A percentile compares a stretch with the other conserved stretches of the same genome.
phyloP scores from a whole-genome alignment of 2,113 vertebrate species.

The Maccullochella peelii region DNA sequence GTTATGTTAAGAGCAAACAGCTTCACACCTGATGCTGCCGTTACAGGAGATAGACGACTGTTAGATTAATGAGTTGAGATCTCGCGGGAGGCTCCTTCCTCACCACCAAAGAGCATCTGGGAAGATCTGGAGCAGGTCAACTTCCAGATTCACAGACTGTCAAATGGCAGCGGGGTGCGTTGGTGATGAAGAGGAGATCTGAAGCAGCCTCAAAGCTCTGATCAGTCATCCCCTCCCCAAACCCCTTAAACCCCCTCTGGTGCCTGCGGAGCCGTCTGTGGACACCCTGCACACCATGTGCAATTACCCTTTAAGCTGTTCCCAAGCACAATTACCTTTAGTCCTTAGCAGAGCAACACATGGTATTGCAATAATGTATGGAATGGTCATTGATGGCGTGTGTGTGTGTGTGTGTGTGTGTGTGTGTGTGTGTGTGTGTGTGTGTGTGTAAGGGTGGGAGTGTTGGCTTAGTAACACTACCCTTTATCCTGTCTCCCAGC shows the following conservation, averaged over 20 bases:
- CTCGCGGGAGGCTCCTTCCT: slow-evolving; percentile 20
- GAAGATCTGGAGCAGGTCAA: slow-evolving; percentile 56
- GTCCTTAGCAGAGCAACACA: slow-evolving; percentile 66
- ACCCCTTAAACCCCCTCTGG: slow-evolving; percentile 52
- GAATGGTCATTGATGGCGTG: slow-evolving; percentile 48
- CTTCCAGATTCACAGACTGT: slow-evolving; percentile 51
- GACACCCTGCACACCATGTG: slow-evolving; percentile 58
- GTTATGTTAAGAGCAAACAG: slow-evolving; percentile 57
- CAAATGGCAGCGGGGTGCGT: slow-evolving; percentile 61
- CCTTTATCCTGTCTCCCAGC: slow-evolving; percentile 53
- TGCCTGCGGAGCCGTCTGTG: slow-evolving; percentile 55
- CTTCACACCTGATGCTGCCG: slow-evolving; percentile 49
- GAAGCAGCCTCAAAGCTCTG: slow-evolving; percentile 69
- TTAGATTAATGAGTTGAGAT: slow-evolving; percentile 36
- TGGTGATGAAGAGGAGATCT: slow-evolving; percentile 62
- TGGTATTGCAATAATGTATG: slow-evolving; percentile 67
- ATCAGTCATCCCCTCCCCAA: slow-evolving; percentile 60
- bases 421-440: slow-evolving; percentile 27
- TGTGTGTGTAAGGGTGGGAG: slow-evolving; percentile 5
- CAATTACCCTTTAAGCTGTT: slow-evolving; percentile 79
- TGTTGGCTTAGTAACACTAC: slow-evolving; percentile 62
- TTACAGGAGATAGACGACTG: background rate
- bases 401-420: slow-evolving; percentile 31
- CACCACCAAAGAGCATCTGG: slow-evolving; percentile 16
- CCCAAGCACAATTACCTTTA: slow-evolving; percentile 68